Conservation (phyloP, 2,113 vertebrate genomes). For the Rhinopomastus cyanomelas region DNA sequence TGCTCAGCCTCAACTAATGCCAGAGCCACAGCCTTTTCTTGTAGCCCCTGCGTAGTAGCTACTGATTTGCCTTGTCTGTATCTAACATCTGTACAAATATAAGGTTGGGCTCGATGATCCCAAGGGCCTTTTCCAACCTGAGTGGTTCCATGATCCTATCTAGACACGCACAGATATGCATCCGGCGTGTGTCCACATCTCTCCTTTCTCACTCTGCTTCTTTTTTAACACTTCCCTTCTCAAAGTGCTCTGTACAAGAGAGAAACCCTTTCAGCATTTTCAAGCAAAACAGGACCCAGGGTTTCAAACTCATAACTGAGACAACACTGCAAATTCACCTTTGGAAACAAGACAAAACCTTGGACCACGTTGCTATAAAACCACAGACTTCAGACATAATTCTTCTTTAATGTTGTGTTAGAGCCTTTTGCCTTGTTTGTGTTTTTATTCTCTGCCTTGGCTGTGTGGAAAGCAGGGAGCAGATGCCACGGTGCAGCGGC, state of each 20-base stretch:
- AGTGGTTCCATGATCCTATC: no score
- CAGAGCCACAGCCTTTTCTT: not conserved
- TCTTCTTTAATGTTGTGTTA: not conserved
- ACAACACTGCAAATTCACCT: not conserved
- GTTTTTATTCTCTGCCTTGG: slow-evolving; percentile 35
- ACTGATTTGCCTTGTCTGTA: not conserved
- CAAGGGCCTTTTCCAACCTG: no score
- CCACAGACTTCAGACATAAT: not conserved
- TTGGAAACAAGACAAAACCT: not conserved
- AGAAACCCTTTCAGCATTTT: not conserved
- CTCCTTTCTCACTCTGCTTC: not conserved
- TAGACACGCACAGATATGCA: no score
- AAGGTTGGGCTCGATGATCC: no score
- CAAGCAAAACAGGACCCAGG: not conserved
- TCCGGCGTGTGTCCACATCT: no score
- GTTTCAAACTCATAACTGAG: not conserved
- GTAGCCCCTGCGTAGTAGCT: not conserved
- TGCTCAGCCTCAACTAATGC: not conserved
- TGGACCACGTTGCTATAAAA: not conserved
- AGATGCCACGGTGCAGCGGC: slow-evolving; percentile 19
- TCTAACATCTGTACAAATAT: no score
- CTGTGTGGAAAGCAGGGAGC: slow-evolving; percentile 35
- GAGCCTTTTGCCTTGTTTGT: slow-evolving; percentile 5
- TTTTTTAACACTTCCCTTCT: not conserved
- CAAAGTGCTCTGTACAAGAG: not conserved